Evolutionary conservation across 2,113 vertebrate genomes (phyloP).

Genomic region (Poeciliopsis occidentalis): DNA sequence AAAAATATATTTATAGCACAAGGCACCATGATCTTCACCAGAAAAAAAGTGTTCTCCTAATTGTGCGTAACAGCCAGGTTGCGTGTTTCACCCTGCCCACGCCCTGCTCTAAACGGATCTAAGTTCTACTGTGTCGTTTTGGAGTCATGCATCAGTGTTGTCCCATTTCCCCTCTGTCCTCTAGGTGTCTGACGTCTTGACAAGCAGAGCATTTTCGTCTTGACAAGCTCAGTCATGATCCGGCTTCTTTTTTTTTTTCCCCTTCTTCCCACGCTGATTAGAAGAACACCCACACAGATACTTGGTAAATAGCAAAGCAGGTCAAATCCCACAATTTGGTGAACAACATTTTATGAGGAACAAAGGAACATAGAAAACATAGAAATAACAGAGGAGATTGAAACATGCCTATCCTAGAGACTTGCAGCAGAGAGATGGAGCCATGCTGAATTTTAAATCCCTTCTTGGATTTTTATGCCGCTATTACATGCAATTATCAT

Average conservation of each 20-base stretch:
- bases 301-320: constrained; percentile 6
- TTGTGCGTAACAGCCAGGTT: not conserved
- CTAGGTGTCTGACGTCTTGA: constrained; percentile 41
- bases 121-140: constrained; percentile 13
- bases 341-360: constrained; percentile 16
- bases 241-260: constrained; percentile 15
- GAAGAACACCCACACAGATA: constrained; percentile 46
- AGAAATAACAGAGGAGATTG: constrained; percentile 7
- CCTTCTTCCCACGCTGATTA: constrained; percentile 27
- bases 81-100: not conserved
- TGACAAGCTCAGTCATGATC: constrained; percentile 66
- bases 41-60: not conserved
- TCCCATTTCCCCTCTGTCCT: constrained; percentile 36
- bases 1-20: too few relatives aligned
- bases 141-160: constrained; percentile 15
- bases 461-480: not conserved
- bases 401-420: not conserved
- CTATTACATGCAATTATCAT: constrained; percentile 16
- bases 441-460: not conserved
- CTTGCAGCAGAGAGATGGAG: not conserved
- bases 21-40: not conserved
- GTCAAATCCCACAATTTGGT: constrained; percentile 11
- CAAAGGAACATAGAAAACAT: not conserved
- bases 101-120: constrained; percentile 4
- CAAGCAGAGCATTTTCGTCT: constrained; percentile 45